A percentile compares a stretch with the other conserved stretches of the same genome.
Conservation (phyloP, 2,888 invertebrate species). For the Tipula confusa region DNA sequence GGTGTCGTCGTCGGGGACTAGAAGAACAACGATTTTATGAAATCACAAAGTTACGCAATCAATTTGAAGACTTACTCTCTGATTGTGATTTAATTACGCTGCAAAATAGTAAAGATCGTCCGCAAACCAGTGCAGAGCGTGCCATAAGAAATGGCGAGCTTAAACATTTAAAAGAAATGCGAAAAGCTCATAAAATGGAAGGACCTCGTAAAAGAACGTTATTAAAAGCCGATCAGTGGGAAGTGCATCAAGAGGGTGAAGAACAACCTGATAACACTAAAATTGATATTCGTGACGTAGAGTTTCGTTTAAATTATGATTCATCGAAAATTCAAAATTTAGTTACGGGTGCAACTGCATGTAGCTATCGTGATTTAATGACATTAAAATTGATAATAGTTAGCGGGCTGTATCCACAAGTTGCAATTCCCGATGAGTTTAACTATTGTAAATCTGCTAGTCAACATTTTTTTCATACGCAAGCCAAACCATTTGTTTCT, state of each 20-base stretch:
- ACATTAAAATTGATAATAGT: constrained; percentile 77
- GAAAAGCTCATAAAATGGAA: constrained; percentile 66
- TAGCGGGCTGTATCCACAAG: constrained; percentile 92
- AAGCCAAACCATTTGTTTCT: constrained; percentile 82
- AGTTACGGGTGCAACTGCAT: constrained; percentile 59
- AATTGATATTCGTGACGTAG: constrained; percentile 78
- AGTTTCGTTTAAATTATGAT: constrained; percentile 79
- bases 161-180: constrained; percentile 77
- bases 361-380: constrained; percentile 62
- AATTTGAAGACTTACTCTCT: constrained; percentile 79
- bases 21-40: constrained; percentile 96
- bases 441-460: constrained; percentile 78
- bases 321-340: constrained; percentile 64
- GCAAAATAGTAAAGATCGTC: constrained; percentile 51
- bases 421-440: constrained; percentile 90
- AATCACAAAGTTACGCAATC: constrained; percentile 85
- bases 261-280: constrained; percentile 53
- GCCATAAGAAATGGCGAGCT: constrained; percentile 83
- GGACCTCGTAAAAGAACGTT: constrained; percentile 69
- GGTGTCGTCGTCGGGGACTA: constrained; percentile 85
- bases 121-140: constrained; percentile 68
- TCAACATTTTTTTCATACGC: constrained; percentile 80
- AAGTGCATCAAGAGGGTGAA: constrained; percentile 54
- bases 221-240: constrained; percentile 66
- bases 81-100: constrained; percentile 60